These are phyloP conservation scores for Papilio polyxenes DNA, from an alignment of 1,140 invertebrate genomes.

Conservation along the genomic window DNA sequence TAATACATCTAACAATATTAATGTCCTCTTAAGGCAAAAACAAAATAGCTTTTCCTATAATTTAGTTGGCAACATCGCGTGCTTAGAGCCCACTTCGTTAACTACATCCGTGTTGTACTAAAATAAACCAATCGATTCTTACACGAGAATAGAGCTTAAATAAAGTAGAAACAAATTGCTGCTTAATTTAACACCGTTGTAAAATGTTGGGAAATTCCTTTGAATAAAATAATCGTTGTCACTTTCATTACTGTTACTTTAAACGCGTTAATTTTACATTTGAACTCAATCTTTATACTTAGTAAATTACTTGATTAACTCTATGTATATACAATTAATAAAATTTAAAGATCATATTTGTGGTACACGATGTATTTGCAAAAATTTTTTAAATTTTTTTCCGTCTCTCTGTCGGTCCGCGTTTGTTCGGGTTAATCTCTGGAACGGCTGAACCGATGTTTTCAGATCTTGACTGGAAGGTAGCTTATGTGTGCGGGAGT, in stretches of 20 bases:
- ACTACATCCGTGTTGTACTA: slow-evolving; percentile 22
- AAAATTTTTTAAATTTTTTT: too few relatives aligned
- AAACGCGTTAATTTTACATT: not conserved
- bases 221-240: not conserved
- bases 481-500: too few relatives aligned
- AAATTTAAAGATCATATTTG: too few relatives aligned
- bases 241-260: not conserved
- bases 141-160: not conserved
- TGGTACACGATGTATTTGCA: too few relatives aligned
- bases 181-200: not conserved
- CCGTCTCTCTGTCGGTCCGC: too few relatives aligned
- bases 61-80: slow-evolving; percentile 42
- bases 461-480: too few relatives aligned
- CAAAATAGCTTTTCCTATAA: slow-evolving; percentile 23
- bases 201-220: not conserved
- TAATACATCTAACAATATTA: not conserved
- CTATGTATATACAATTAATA: too few relatives aligned
- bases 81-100: slow-evolving; percentile 40
- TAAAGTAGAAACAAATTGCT: not conserved
- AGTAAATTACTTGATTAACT: too few relatives aligned
- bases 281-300: not conserved
- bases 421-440: too few relatives aligned
- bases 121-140: slow-evolving; percentile 28
- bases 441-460: too few relatives aligned
- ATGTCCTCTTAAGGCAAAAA: slow-evolving; percentile 18